Conservation (phyloP, 2,113 vertebrate genomes). For the Heloderma charlesbogerti region DNA sequence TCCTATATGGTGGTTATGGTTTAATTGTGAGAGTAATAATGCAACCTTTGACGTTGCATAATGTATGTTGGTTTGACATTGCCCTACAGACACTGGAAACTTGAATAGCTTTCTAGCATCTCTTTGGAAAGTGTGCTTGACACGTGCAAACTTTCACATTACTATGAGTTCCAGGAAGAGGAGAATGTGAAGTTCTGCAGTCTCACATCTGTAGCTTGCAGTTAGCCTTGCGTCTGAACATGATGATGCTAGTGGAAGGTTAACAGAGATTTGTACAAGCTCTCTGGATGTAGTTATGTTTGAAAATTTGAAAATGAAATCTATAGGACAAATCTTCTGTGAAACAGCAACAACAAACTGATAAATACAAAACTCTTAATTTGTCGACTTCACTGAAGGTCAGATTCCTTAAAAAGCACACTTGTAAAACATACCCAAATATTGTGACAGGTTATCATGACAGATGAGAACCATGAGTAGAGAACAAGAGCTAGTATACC, state of each 20-base stretch:
- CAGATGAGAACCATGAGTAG: not conserved
- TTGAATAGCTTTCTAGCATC: not conserved
- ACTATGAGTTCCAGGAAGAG: not conserved
- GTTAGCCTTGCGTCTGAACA: slow-evolving; percentile 18
- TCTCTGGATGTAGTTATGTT: not conserved
- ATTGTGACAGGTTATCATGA: not conserved
- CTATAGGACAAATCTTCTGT: slow-evolving; percentile 16
- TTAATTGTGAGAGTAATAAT: not conserved
- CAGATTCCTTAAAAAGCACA: not conserved
- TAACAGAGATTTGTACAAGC: slow-evolving; percentile 25
- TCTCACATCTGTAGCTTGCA: not conserved
- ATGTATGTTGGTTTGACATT: not conserved
- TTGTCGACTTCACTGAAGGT: not conserved
- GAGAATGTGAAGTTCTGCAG: not conserved
- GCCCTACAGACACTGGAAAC: not conserved
- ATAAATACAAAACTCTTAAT: slow-evolving; percentile 28
- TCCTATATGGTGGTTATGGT: not conserved
- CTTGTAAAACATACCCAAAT: not conserved
- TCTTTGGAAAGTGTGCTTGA: not conserved
- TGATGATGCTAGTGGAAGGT: slow-evolving; percentile 25
- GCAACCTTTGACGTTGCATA: not conserved
- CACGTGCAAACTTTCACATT: not conserved
- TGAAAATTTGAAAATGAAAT: slow-evolving; percentile 22
- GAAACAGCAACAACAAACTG: slow-evolving; percentile 7
- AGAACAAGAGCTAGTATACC: not conserved